Evolutionary conservation across 1,140 invertebrate genomes (phyloP).

Genomic region (Tribolium madens): DNA sequence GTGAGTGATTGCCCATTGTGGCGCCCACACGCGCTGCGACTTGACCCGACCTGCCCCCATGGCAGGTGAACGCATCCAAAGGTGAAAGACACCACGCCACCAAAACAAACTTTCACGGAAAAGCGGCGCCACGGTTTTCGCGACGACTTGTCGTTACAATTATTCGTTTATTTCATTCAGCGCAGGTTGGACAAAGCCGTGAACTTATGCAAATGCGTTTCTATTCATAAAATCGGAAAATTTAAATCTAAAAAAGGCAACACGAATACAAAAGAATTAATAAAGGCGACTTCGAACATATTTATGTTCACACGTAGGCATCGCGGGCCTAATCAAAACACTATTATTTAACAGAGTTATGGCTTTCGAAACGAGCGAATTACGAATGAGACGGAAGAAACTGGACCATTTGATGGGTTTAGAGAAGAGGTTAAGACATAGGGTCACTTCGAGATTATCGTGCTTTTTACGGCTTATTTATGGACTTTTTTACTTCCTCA

Average conservation of each 20-base stretch:
- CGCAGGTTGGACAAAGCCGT: slow-evolving; percentile 43
- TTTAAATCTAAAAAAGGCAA: slow-evolving; percentile 53
- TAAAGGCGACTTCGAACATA: slow-evolving; percentile 16
- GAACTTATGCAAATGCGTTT: slow-evolving; percentile 53
- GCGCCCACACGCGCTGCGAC: slow-evolving; percentile 57
- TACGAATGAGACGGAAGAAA: not conserved
- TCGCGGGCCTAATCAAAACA: slow-evolving; percentile 15
- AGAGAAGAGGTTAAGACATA: not conserved
- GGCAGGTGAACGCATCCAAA: slow-evolving; percentile 57
- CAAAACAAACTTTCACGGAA: slow-evolving; percentile 10
- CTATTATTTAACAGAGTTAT: slow-evolving; percentile 10
- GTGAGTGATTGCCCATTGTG: slow-evolving; percentile 59
- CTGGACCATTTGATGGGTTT: not conserved
- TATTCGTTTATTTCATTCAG: not conserved
- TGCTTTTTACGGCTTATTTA: not conserved
- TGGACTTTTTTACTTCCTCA: not conserved
- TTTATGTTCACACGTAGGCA: slow-evolving; percentile 37
- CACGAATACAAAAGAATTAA: slow-evolving; percentile 53
- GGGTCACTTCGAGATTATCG: not conserved
- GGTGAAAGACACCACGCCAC: slow-evolving; percentile 52
- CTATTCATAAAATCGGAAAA: slow-evolving; percentile 53
- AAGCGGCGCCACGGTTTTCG: slow-evolving; percentile 5
- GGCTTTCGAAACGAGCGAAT: not conserved
- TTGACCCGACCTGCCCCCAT: slow-evolving; percentile 53
- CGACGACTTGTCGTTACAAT: not conserved